phyloP scores from a whole-genome alignment of 1,140 invertebrate genomes.

The Eupristina koningsbergeri region DNA sequence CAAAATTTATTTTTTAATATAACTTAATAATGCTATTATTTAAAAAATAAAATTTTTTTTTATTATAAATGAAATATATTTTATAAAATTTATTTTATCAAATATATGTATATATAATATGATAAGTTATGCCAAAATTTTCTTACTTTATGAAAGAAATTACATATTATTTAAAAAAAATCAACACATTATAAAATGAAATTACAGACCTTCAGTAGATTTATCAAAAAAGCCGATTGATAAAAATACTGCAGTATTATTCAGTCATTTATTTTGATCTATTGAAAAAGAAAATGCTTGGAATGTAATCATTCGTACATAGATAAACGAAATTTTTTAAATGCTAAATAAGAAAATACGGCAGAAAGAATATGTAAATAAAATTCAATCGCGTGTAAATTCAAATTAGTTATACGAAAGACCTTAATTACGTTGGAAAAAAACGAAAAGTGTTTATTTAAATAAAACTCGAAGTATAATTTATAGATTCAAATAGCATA shows the following conservation, averaged over 20 bases:
- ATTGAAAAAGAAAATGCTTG: neutral
- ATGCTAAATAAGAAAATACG: conserved; percentile 13
- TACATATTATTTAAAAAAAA: no score
- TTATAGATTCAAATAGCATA: conserved; percentile 1
- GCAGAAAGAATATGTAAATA: conserved; percentile 37
- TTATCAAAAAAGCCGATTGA: neutral
- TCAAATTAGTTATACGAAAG: conserved; percentile 35
- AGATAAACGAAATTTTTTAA: conserved; percentile 15
- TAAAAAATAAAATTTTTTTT: no score
- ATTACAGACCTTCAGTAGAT: neutral
- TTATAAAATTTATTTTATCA: no score
- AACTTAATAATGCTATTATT: no score
- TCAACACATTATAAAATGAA: no score
- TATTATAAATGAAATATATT: no score
- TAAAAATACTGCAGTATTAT: neutral
- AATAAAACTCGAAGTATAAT: conserved; percentile 29
- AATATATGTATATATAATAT: no score
- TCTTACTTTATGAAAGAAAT: no score
- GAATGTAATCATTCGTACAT: neutral
- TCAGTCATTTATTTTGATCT: neutral
- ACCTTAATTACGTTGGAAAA: conserved; percentile 42
- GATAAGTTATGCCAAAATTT: no score
- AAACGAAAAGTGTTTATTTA: conserved; percentile 37
- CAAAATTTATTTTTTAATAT: no score
- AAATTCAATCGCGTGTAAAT: conserved; percentile 43